Base-by-base conservation (phyloP, 2,113 vertebrate genomes). In the Halcyon malimbica region DNA sequence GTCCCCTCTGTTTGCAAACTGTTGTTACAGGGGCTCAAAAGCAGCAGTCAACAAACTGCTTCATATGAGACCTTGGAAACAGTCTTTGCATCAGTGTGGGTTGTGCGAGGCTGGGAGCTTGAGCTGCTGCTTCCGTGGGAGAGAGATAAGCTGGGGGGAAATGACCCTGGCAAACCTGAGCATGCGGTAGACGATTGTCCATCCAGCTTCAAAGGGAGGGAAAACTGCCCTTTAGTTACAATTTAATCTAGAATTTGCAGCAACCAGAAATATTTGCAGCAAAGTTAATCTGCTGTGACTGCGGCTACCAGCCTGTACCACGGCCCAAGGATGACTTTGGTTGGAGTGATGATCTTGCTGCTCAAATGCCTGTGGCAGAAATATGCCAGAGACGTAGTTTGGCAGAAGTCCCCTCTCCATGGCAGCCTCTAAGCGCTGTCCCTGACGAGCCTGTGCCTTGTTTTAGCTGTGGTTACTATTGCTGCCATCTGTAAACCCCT, bases 61-160 rank as follows among this genome's bases (percentile, higher is more conserved):
- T 53, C 6, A 8, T 26, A 15, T 0, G 26, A 87, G 83, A 67
- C 46, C 46, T 26, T 18, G 50, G 23, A 54, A 70, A 6, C 10
- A 4, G 51, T 16, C 29, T 60, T 44, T 23, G 51, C 29, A 25
- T n/a, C 50, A 54, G 21, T 10, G 26, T 4, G 1, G 10, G 42
- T 31, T 25, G 21, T 0, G 0, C 44, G 28, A 2, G 39, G 10
- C 14, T 51, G 3, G 41, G 41, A 42, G 41, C 13, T 42, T 42
- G 46, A 6, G 5, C 63, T 80, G 57, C 76, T 68, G 62, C 62
- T 18, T 19, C 17, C n/a, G 0, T 16, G 62, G 8, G 15, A 37
- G 39, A 53, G 33, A 15, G 7, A 20, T 37, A 60, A 57, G 26
- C 44, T 57, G 85, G 26, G 31, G 68, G 41, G 41, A 90, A 31